phyloP scores from a whole-genome alignment of 2,888 invertebrate species.

The Megaustenia siamemsis region DNA sequence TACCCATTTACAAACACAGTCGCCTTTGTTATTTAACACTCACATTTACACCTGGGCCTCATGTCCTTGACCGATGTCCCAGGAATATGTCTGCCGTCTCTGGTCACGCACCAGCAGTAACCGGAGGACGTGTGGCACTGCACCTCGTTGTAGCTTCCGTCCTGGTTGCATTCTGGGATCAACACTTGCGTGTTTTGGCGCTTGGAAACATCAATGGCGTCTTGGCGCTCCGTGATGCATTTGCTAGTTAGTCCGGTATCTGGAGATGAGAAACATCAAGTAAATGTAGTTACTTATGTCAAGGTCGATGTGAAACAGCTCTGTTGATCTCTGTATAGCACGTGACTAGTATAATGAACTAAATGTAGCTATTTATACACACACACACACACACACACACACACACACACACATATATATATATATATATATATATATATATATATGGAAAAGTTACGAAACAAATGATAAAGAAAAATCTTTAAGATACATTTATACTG shows the following conservation, averaged over 20 bases:
- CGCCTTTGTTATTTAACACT: constrained; percentile 7
- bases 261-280: not conserved
- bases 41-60: constrained; percentile 82
- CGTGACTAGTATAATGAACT: too few relatives aligned
- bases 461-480: too few relatives aligned
- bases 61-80: constrained; percentile 88
- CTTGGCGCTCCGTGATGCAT: constrained; percentile 57
- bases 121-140: constrained; percentile 90
- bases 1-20: too few relatives aligned
- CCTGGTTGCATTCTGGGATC: constrained; percentile 89
- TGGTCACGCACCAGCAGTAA: constrained; percentile 94
- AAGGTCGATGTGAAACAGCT: too few relatives aligned
- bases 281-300: too few relatives aligned
- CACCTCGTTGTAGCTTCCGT: constrained; percentile 89
- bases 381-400: too few relatives aligned
- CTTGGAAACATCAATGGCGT: constrained; percentile 54
- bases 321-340: too few relatives aligned
- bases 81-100: constrained; percentile 89
- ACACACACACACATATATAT: too few relatives aligned
- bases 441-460: too few relatives aligned
- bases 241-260: constrained; percentile 31
- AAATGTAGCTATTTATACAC: too few relatives aligned
- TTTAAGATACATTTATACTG: too few relatives aligned
- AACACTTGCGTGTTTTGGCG: constrained; percentile 83
- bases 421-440: too few relatives aligned